Percentiles rank a stretch among this genome's conserved stretches.
Evolutionary conservation across 1,140 invertebrate genomes (phyloP).

Genomic region (Gryon sp.): DNA sequence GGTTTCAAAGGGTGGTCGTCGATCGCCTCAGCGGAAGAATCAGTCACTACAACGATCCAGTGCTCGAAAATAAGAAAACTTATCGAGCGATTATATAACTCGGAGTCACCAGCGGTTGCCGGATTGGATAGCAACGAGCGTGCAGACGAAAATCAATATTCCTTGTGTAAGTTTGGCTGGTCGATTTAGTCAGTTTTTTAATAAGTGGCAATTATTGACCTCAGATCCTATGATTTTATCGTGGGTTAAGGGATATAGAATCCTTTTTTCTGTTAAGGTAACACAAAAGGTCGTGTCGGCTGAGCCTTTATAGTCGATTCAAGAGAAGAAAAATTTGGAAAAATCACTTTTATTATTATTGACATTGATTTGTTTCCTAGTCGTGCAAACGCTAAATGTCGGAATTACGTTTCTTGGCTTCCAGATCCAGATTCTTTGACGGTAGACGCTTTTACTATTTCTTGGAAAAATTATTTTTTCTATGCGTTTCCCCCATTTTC

Average conservation of each 20-base stretch:
- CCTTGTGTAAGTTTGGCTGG: background rate
- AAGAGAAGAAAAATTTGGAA: background rate
- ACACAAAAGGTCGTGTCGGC: background rate
- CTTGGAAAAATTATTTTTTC: background rate
- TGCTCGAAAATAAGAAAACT: no score
- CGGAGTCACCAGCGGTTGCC: no score
- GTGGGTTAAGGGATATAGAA: background rate
- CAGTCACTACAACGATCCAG: no score
- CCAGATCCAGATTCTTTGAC: background rate
- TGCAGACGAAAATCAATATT: no score
- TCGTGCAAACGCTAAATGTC: background rate
- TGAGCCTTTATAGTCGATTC: background rate
- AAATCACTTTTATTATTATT: background rate
- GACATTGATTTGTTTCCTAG: background rate
- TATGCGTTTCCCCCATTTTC: background rate
- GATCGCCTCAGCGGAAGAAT: no score
- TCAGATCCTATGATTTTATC: background rate
- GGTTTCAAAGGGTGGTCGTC: no score
- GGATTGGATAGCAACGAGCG: no score
- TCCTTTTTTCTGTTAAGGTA: background rate
- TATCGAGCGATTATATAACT: no score
- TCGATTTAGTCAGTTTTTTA: background rate
- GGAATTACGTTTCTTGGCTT: background rate
- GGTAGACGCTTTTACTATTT: background rate
- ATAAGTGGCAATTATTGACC: background rate